These are phyloP conservation scores for Archocentrus centrarchus DNA, from an alignment of 2,113 vertebrate species.

Conservation along the genomic window DNA sequence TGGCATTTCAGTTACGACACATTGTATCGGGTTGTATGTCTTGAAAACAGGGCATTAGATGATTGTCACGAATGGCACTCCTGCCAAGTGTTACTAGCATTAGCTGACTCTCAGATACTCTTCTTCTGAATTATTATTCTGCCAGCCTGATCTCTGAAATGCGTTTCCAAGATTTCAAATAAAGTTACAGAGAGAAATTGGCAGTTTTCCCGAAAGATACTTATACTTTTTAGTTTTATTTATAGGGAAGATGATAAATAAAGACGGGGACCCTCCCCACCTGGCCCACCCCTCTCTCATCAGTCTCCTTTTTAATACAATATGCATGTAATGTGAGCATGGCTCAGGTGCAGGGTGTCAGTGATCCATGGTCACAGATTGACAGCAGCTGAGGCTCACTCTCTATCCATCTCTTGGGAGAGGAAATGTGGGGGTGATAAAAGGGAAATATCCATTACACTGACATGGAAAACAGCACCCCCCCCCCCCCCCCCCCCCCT, in stretches of 20 bases:
- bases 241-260: not conserved
- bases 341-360: slow-evolving; percentile 72
- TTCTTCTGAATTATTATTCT: not conserved
- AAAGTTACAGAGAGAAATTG: not conserved
- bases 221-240: not conserved
- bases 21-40: not conserved
- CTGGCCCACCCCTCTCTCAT: slow-evolving; percentile 8
- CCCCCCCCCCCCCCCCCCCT: not conserved
- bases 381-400: slow-evolving; percentile 70
- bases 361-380: slow-evolving; percentile 43
- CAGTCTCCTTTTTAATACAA: slow-evolving; percentile 47
- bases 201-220: not conserved
- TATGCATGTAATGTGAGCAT: slow-evolving; percentile 53
- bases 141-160: not conserved
- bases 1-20: slow-evolving; percentile 8
- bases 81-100: not conserved
- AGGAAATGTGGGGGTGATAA: slow-evolving; percentile 39
- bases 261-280: not conserved
- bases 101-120: not conserved
- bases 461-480: not conserved
- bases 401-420: slow-evolving; percentile 58
- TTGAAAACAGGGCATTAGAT: not conserved
- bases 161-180: not conserved
- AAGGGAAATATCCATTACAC: slow-evolving; percentile 39
- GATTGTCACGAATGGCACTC: not conserved